Evolutionary conservation across 2,888 invertebrate genomes (phyloP), one percentile per base, ranked within the genome.

Genomic region (Cerastis leucographa): DNA sequence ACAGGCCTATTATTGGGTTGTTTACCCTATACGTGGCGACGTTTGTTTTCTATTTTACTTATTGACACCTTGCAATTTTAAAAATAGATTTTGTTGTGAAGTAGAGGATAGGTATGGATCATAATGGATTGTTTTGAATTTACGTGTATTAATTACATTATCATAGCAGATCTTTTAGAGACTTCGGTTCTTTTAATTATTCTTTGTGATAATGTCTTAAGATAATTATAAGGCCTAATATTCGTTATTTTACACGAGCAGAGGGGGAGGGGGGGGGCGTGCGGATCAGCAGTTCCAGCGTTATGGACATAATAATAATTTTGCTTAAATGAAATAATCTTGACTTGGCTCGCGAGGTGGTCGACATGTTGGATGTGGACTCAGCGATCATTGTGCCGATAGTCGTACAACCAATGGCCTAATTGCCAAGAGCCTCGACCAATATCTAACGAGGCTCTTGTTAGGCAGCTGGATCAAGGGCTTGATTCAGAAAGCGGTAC

Each of bases 1-100:
- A 87, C 86, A 78, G 86, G 89, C 75, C 88, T 84, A 87, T 91
- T 88, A 91, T 82, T 88, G 90, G 90, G 90, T 89, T 90, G 90
- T 92, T 94, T 91, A 92, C 90, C 89, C 89, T 88, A 87, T 83
- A 81, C 84, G 74, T 70, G 79, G 81, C 75, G n/a, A 73, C 79
- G 73, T 85, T 81, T 87, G 81, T 87, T 87, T 87, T 86, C 80
- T 87, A 84, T 84, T 72, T 56, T 65, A 75, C 40, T 14, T 29
- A 46, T 78, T 84, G 76, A 76, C 83, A 86, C 74, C 51, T 85
- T 81, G 87, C 83, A 83, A 80, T 80, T 83, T 83, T 61, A 11
- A 29, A 51, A 46, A 46, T 35, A 25, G 44, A 11, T 17, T 46
- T 68, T 35, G 7, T 9, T 9, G 0, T 8, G 17, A 40, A 12